phyloP scores from a whole-genome alignment of 2,888 invertebrate genomes.

The Caenorhabditis auriculariae region DNA sequence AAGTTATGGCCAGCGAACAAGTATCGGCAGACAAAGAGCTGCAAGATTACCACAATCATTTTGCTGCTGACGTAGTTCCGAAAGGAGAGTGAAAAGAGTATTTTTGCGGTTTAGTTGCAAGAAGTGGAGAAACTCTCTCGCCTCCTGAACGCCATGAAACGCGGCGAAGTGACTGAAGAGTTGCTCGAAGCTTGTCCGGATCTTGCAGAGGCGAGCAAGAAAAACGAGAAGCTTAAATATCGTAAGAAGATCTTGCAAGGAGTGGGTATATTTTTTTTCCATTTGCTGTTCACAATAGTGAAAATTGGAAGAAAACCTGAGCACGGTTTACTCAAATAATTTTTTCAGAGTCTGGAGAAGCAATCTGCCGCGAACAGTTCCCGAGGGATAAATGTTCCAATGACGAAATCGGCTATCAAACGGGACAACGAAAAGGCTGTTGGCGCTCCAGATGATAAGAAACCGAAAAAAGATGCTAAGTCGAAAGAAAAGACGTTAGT shows the following conservation, averaged over 20 bases:
- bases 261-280: too few relatives aligned
- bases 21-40: slow-evolving; percentile 24
- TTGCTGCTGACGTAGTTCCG: neutral
- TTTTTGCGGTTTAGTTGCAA: slow-evolving; percentile 19
- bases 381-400: too few relatives aligned
- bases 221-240: slow-evolving; percentile 53
- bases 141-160: slow-evolving; percentile 41
- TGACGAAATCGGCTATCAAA: too few relatives aligned
- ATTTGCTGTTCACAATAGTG: neutral
- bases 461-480: slow-evolving; percentile 6
- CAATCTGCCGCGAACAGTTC: slow-evolving; percentile 30
- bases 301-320: neutral
- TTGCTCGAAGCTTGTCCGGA: slow-evolving; percentile 51
- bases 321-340: neutral
- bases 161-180: slow-evolving; percentile 41
- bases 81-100: neutral
- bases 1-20: too few relatives aligned
- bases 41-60: slow-evolving; percentile 2
- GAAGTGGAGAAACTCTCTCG: slow-evolving; percentile 30
- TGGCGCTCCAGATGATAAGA: slow-evolving; percentile 13
- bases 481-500: slow-evolving; percentile 19
- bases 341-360: slow-evolving; percentile 23
- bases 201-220: slow-evolving; percentile 31
- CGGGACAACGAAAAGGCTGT: neutral
- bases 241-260: slow-evolving; percentile 49